Base-by-base conservation (phyloP, 2,113 vertebrate species). In the Piprites chloris region DNA sequence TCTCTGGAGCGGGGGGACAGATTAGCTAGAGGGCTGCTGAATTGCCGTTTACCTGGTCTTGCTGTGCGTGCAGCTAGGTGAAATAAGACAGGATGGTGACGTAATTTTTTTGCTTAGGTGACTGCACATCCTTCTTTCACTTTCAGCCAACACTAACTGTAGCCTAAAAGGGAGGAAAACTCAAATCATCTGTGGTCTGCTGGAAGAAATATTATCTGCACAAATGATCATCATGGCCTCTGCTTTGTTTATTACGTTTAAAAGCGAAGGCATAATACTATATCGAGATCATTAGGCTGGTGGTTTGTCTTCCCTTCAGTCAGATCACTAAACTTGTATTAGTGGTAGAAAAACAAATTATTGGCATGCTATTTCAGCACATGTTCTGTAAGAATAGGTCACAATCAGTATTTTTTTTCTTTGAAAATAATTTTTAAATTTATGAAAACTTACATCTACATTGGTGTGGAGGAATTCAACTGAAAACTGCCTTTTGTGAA, bases 401-500 rank as follows among this genome's bases (percentile, higher is more conserved):
- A 44, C 23, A 76, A 41, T 13, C 0, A 15, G 14, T 11, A 14
- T 32, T 1, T 44, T 56, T 65, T 66, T 86, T 33, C 1, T 73
- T 61, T 68, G 11, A 71, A 94, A 85, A 39, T 10, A n/a, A 2
- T 19, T 71, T 66, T 59, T 3, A 47, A 59, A 42, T 49, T 84
- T 69, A 14, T 85, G 65, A 26, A 9, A 47, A 33, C 26, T 76
- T 49, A 4, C 3, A 47, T 75, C 32, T 68, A 9, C 16, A 22
- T n/a, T 87, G 37, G 15, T 69, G 3, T 71, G n/a, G n/a, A 76
- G 27, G 8, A 68, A 89, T 93, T 85, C 20, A 84, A 41, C 56
- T 69, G 90, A 75, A 78, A 92, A 46, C 65, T 81, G 68, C 32
- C 65, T 91, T 95, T 87, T 83, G 46, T 50, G 80, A 85, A 28